Evolutionary conservation across 2,888 invertebrate species (phyloP).

Genomic region (Heterodera filipjevi): DNA sequence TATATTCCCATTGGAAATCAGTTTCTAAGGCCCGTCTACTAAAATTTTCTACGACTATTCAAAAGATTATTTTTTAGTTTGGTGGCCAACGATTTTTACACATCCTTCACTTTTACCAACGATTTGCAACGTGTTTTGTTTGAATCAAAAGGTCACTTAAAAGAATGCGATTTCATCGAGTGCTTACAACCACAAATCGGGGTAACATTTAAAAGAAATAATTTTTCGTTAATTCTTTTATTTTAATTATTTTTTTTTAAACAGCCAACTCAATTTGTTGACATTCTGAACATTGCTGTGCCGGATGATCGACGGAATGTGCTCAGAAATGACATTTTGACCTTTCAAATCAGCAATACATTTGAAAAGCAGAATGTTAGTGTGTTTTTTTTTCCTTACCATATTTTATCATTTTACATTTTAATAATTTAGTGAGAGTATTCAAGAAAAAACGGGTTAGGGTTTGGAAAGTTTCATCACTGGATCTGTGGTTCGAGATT

Average conservation of each 20-base stretch:
- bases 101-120: constrained; percentile 2
- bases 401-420: too few relatives aligned
- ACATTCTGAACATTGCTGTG: background rate
- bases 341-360: constrained; percentile 20
- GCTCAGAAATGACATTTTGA: constrained; percentile 26
- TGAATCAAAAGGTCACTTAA: constrained; percentile 16
- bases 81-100: constrained; percentile 12
- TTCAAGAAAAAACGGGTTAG: too few relatives aligned
- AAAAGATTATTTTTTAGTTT: constrained; percentile 27
- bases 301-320: background rate
- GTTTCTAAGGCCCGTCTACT: too few relatives aligned
- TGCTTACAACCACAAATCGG: constrained; percentile 14
- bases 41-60: too few relatives aligned
- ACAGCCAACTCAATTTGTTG: background rate
- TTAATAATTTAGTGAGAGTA: too few relatives aligned
- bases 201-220: constrained; percentile 4
- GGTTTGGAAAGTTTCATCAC: too few relatives aligned
- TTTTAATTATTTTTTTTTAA: background rate
- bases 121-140: constrained; percentile 21
- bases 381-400: background rate
- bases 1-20: too few relatives aligned
- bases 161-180: constrained; percentile 34
- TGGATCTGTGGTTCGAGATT: too few relatives aligned
- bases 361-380: constrained; percentile 16
- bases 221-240: background rate